Conservation (phyloP, 2,113 vertebrate genomes). For the Corythornis madagascariensis region DNA sequence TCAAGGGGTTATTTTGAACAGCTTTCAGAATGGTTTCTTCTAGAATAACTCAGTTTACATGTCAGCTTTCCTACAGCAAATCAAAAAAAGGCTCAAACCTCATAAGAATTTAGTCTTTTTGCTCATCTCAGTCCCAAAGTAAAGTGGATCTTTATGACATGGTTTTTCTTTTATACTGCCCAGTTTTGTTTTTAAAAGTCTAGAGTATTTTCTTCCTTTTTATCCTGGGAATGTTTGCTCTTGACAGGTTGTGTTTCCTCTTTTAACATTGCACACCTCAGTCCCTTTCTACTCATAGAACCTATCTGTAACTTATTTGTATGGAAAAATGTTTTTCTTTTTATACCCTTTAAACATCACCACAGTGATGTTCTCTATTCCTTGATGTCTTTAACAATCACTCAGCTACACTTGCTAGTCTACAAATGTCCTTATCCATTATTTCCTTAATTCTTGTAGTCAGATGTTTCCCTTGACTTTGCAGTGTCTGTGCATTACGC, state of each 20-base stretch:
- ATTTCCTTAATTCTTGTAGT: not conserved
- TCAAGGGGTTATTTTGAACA: not conserved
- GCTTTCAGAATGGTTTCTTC: not conserved
- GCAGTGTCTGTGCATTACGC: not conserved
- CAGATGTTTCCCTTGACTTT: not conserved
- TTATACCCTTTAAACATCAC: not conserved
- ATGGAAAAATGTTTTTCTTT: not conserved
- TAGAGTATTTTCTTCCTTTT: not conserved
- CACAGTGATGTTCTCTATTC: rapidly evolving
- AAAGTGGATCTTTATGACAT: not conserved
- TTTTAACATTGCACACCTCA: not conserved
- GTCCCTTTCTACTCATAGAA: not conserved
- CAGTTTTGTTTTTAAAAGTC: not conserved
- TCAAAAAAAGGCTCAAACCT: not conserved
- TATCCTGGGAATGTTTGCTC: not conserved
- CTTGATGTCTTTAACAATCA: not conserved
- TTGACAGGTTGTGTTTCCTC: not conserved
- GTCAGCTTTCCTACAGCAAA: not conserved
- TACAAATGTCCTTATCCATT: not conserved
- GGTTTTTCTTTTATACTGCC: not conserved
- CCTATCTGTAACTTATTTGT: not conserved
- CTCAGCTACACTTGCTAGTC: not conserved
- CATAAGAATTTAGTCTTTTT: not conserved
- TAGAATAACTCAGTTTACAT: not conserved
- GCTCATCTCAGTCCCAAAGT: not conserved